These are phyloP conservation scores for Nanorana parkeri DNA, from an alignment of 2,113 vertebrate species.

Conservation along the genomic window DNA sequence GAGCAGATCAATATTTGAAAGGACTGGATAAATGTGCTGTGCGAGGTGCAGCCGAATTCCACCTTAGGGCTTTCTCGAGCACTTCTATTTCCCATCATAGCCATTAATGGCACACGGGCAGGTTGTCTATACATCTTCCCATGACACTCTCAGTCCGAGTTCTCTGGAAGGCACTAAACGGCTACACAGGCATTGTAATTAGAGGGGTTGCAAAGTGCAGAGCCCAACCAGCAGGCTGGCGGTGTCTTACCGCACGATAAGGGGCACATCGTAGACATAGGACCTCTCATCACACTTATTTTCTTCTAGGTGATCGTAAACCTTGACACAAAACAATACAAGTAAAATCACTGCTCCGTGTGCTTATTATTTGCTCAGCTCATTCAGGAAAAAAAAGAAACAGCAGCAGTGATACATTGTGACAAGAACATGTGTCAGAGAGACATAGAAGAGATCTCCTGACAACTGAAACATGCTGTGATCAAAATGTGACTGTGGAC, in stretches of 20 bases:
- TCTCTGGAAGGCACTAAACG: background rate
- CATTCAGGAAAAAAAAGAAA: background rate
- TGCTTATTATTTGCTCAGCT: background rate
- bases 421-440: constrained; percentile 28
- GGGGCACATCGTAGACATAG: no score
- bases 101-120: constrained; percentile 23
- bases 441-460: constrained; percentile 1
- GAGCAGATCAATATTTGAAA: constrained; percentile 49
- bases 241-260: no score
- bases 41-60: constrained; percentile 38
- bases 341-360: background rate
- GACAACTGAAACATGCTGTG: constrained; percentile 1
- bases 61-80: constrained; percentile 36
- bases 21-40: constrained; percentile 45
- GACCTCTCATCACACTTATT: no score
- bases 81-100: constrained; percentile 41
- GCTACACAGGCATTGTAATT: constrained; percentile 2
- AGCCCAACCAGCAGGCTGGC: no score
- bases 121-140: background rate
- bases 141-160: background rate
- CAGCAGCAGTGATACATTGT: constrained; percentile 18
- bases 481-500: no score
- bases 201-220: background rate
- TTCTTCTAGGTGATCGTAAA: no score
- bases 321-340: no score